phyloP scores from a whole-genome alignment of 2,888 invertebrate species.

The Cephus nigrinus region DNA sequence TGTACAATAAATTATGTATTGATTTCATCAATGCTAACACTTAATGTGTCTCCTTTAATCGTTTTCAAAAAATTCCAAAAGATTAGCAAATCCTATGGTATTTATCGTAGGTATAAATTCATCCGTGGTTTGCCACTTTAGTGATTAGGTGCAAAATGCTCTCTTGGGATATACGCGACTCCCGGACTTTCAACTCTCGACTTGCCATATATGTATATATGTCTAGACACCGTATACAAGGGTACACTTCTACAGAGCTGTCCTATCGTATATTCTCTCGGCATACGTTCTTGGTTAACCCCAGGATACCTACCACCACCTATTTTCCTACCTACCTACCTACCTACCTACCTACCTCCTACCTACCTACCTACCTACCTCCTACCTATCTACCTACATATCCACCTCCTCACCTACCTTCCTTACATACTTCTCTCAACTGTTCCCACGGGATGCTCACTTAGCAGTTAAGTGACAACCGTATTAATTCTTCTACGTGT shows the following conservation, averaged over 20 bases:
- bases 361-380: neutral
- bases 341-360: no score
- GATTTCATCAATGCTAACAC: neutral
- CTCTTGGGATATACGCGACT: constrained; percentile 32
- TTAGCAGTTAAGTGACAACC: constrained; percentile 37
- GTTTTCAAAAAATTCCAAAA: neutral
- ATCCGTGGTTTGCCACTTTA: constrained; percentile 35
- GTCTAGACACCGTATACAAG: neutral
- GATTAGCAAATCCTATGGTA: constrained; percentile 4
- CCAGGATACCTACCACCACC: neutral
- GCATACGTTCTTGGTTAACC: neutral
- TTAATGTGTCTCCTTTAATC: neutral
- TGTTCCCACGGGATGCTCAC: constrained; percentile 46
- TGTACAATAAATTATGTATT: neutral
- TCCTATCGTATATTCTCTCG: neutral
- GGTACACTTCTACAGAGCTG: neutral
- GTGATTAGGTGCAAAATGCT: constrained; percentile 48
- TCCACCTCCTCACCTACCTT: neutral
- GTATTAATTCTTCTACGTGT: no score
- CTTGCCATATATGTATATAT: neutral
- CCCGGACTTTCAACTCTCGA: neutral
- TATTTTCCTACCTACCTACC: neutral
- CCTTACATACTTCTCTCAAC: neutral
- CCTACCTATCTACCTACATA: neutral
- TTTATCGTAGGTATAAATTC: constrained; percentile 25